A percentile compares a stretch with the other conserved stretches of the same genome.
Conservation (phyloP, 2,888 invertebrate species). For the Drosophila mayaguana region DNA sequence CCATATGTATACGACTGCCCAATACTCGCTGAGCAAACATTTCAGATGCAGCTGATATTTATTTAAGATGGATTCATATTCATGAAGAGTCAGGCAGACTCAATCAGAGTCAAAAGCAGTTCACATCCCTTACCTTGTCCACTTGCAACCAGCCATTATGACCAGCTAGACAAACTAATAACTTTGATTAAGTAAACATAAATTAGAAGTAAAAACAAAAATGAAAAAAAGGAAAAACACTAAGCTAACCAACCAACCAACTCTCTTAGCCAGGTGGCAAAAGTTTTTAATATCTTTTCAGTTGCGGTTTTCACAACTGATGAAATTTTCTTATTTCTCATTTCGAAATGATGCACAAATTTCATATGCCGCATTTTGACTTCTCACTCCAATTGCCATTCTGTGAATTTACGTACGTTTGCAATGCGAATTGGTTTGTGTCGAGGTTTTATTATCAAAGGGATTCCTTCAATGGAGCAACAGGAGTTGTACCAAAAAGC, state of each 20-base stretch:
- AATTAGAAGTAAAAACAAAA: not conserved
- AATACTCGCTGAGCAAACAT: not conserved
- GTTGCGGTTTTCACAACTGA: not conserved
- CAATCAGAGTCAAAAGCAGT: not conserved
- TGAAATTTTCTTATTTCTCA: not conserved
- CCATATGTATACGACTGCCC: not conserved
- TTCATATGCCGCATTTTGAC: not conserved
- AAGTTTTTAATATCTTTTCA: constrained; percentile 2
- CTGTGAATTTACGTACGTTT: too few relatives aligned
- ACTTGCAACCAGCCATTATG: not conserved
- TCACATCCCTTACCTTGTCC: not conserved
- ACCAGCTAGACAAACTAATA: not conserved
- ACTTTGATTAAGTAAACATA: not conserved
- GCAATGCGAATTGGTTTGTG: not conserved
- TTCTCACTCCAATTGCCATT: too few relatives aligned
- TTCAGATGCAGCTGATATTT: not conserved
- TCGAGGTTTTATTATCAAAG: not conserved
- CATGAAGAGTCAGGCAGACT: not conserved
- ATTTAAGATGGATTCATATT: not conserved
- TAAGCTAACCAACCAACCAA: not conserved
- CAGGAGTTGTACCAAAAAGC: not conserved
- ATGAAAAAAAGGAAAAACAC: not conserved
- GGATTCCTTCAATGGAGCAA: not conserved
- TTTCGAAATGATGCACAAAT: not conserved
- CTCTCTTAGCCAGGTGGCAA: not conserved